Evolutionary conservation across 2,888 invertebrate species (phyloP), one percentile per base, ranked within the genome.

Genomic region (Mellilla xanthometata): DNA sequence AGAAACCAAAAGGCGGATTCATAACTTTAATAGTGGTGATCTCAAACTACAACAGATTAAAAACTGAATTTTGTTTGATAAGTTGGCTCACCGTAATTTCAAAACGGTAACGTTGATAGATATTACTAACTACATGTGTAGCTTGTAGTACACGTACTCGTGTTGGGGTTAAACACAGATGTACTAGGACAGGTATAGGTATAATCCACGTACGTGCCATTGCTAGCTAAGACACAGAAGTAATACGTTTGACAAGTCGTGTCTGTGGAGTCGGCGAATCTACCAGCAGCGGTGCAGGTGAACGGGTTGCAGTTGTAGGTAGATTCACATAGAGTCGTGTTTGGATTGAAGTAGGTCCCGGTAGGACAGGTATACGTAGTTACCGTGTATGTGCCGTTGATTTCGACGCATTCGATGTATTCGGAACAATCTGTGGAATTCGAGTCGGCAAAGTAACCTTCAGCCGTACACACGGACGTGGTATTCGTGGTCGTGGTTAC

Each of bases 101-200:
- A 40, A 48, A 9, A 39, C 15, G 24, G 0, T 1, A 3, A 6
- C 6, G 1, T 19, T 19, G 9, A 23, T 19, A 10, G 30, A 8
- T 33, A 24, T 43, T 56, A 60, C 30, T 56, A 56, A 19, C 73
- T 56, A 62, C 90, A 90, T 7, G 65, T 75, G 45, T 89, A 90
- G 13, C 52, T 60, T 1, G 78, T 61, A 2, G 90, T 87, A 55
- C 90, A 90, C 9, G 74, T 7, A 7, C 43, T 51, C n/a, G 70
- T 30, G 1, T 49, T 56, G 0, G 89, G 88, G 65, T 66, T 85
- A 51, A 90, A 90, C 2, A 80, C 67, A 1, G 88, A 86, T 2
- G 80, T 78, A 3, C 65, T 54, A 0, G 88, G 86, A 49, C 90
- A 90, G 0, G 80, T 83, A 47, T 88, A 90, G 2, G 64, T 45